Evolutionary conservation across 2,888 invertebrate species (phyloP).

Genomic region (Diadegma fenestrale): DNA sequence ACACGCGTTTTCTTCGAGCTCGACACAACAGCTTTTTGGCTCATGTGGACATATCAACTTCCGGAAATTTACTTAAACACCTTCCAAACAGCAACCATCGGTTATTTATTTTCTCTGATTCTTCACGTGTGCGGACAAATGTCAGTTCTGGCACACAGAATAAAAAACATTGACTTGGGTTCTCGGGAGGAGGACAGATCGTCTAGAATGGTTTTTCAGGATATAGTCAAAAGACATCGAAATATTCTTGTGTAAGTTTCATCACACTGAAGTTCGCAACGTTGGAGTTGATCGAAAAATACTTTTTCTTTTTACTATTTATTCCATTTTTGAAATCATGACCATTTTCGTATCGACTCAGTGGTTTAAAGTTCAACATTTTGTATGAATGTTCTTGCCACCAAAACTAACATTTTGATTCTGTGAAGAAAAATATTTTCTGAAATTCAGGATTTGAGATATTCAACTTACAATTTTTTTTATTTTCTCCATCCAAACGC

Average conservation of each 20-base stretch:
- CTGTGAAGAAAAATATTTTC: too few relatives aligned
- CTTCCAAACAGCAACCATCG: slow-evolving; percentile 52
- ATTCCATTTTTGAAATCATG: too few relatives aligned
- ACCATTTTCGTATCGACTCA: too few relatives aligned
- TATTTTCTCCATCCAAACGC: too few relatives aligned
- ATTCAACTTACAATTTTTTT: too few relatives aligned
- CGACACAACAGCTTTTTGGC: slow-evolving; percentile 37
- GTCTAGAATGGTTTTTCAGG: slow-evolving; percentile 18
- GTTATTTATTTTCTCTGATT: slow-evolving; percentile 54
- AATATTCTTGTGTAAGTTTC: slow-evolving; percentile 48
- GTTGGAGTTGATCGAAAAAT: too few relatives aligned
- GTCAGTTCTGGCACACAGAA: slow-evolving; percentile 49
- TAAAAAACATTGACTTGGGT: slow-evolving; percentile 36
- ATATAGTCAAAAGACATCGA: slow-evolving; percentile 42
- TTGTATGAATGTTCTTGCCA: too few relatives aligned
- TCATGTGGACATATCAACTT: slow-evolving; percentile 54
- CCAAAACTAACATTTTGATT: too few relatives aligned
- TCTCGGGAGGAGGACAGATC: neutral
- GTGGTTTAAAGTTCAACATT: too few relatives aligned
- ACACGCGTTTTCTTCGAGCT: slow-evolving; percentile 42
- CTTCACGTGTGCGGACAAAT: slow-evolving; percentile 57
- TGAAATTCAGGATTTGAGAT: too few relatives aligned
- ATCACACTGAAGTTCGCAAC: too few relatives aligned
- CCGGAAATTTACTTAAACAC: slow-evolving; percentile 54
- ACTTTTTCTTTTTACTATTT: too few relatives aligned